phyloP scores from a whole-genome alignment of 1,140 invertebrate species.

The Caerostris darwini region DNA sequence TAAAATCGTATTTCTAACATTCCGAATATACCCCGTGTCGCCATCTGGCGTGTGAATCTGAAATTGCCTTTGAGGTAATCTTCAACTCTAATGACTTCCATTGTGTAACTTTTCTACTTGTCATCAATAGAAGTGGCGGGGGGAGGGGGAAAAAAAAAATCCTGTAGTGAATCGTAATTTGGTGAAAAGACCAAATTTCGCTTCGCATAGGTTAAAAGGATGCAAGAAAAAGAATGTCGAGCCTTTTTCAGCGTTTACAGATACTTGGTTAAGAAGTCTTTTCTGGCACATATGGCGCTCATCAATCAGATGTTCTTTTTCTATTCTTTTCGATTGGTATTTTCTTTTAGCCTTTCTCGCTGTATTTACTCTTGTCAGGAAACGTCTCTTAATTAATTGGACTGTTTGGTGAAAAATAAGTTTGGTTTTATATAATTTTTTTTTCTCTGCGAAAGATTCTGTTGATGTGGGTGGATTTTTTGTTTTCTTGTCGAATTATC shows the following conservation, averaged over 20 bases:
- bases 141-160: background rate
- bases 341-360: background rate
- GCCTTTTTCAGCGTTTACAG: background rate
- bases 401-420: background rate
- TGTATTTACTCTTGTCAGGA: background rate
- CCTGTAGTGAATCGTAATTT: background rate
- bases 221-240: background rate
- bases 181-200: background rate
- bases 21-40: background rate
- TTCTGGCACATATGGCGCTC: background rate
- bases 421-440: background rate
- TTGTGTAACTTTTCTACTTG: background rate
- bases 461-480: no score
- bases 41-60: background rate
- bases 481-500: no score
- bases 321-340: no score
- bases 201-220: background rate
- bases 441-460: no score
- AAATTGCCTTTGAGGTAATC: background rate
- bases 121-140: background rate
- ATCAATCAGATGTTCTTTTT: background rate
- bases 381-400: background rate
- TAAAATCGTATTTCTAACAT: background rate
- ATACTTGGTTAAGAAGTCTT: background rate
- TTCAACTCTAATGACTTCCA: conserved; percentile 2